phyloP scores from a whole-genome alignment of 2,888 invertebrate genomes.

The Rotaria macrura region DNA sequence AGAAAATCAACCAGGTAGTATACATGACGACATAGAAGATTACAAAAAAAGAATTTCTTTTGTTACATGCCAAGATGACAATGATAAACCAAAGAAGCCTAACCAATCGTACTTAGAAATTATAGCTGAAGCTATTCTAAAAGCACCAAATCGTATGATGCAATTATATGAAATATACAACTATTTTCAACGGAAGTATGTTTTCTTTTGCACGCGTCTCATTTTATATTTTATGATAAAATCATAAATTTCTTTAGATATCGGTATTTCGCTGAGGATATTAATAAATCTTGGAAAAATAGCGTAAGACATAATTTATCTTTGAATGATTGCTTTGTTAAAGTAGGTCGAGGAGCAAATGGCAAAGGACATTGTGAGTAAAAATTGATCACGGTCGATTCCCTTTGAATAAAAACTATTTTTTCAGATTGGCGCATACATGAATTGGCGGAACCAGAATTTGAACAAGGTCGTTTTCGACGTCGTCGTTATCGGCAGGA shows the following conservation, averaged over 20 bases:
- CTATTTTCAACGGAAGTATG: conserved; percentile 30
- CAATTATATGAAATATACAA: conserved; percentile 33
- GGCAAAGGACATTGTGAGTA: conserved; percentile 32
- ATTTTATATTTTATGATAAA: no score
- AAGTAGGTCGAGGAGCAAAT: conserved; percentile 30
- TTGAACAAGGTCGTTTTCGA: conserved; percentile 28
- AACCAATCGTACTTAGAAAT: conserved; percentile 31
- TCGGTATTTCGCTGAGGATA: conserved; percentile 31
- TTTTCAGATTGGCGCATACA: conserved; percentile 27
- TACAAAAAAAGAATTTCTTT: background rate
- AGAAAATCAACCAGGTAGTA: background rate
- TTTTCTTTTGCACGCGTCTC: background rate
- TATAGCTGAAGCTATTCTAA: conserved; percentile 32
- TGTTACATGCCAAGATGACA: background rate
- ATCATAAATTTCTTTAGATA: background rate
- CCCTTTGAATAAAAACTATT: background rate
- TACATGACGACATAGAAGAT: background rate
- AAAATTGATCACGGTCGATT: background rate
- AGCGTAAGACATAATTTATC: conserved; percentile 32
- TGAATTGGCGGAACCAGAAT: conserved; percentile 29
- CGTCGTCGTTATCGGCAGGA: conserved; percentile 24
- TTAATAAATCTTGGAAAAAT: conserved; percentile 34
- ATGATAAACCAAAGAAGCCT: conserved; percentile 19
- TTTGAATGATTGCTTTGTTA: conserved; percentile 33
- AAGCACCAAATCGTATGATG: conserved; percentile 26